phyloP scores from a whole-genome alignment of 2,888 invertebrate species.

The Melanargia galathea region DNA sequence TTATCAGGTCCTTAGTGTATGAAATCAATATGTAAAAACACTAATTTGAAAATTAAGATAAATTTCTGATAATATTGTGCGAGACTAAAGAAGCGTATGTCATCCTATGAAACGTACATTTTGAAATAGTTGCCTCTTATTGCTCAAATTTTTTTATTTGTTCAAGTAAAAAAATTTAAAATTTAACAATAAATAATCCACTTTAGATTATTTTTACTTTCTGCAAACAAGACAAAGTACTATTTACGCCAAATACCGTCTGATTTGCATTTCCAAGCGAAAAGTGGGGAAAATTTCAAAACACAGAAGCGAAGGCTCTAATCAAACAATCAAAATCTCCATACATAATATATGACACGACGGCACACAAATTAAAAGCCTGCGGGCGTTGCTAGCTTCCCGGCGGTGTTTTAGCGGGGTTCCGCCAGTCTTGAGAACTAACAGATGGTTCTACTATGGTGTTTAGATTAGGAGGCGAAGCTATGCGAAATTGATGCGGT shows the following conservation, averaged over 20 bases:
- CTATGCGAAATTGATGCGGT: slow-evolving; percentile 47
- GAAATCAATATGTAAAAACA: too few relatives aligned
- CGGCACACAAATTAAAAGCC: slow-evolving; percentile 70
- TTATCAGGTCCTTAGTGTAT: too few relatives aligned
- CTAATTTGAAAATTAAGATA: too few relatives aligned
- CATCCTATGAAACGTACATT: too few relatives aligned
- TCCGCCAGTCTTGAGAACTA: slow-evolving; percentile 67
- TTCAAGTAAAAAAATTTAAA: too few relatives aligned
- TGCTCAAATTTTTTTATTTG: too few relatives aligned
- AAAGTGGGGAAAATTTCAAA: slow-evolving; percentile 22
- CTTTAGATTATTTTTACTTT: too few relatives aligned
- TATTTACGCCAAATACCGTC: not conserved
- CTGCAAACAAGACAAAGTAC: not conserved
- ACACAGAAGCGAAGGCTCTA: slow-evolving; percentile 42
- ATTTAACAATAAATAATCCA: too few relatives aligned
- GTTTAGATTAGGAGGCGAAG: slow-evolving; percentile 42
- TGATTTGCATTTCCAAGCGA: slow-evolving; percentile 24
- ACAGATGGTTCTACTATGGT: slow-evolving; percentile 65
- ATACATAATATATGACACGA: slow-evolving; percentile 50
- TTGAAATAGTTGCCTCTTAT: too few relatives aligned
- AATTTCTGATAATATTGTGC: too few relatives aligned
- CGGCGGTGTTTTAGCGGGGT: slow-evolving; percentile 61
- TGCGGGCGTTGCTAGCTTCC: slow-evolving; percentile 54
- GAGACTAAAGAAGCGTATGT: too few relatives aligned
- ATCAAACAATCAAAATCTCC: slow-evolving; percentile 54